Conservation (phyloP, 2,888 invertebrate genomes). For the Caenorhabditis panamensis region DNA sequence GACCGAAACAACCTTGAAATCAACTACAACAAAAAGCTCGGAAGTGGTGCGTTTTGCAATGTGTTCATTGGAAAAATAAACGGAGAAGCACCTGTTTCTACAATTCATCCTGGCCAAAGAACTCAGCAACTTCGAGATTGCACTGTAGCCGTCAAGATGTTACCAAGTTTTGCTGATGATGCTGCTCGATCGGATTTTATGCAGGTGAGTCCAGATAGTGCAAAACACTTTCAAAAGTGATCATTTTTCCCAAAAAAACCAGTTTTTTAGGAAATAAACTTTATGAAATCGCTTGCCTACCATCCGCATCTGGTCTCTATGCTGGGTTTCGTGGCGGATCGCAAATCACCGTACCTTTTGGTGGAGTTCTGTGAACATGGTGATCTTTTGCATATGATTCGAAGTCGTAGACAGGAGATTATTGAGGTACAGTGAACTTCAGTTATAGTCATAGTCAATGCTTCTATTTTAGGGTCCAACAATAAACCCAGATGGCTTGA, state of each 20-base stretch:
- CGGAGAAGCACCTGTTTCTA: slow-evolving; percentile 73
- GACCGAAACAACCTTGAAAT: slow-evolving; percentile 67
- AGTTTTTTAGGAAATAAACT: slow-evolving; percentile 74
- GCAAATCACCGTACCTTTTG: slow-evolving; percentile 71
- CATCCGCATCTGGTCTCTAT: slow-evolving; percentile 77
- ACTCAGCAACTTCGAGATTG: slow-evolving; percentile 68
- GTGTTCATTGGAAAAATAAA: slow-evolving; percentile 75
- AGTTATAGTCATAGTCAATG: too few species aligned
- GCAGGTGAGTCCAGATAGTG: slow-evolving; percentile 60
- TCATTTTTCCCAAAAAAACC: neutral
- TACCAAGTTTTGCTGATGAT: slow-evolving; percentile 78
- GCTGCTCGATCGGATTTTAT: slow-evolving; percentile 75
- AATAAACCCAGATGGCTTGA: slow-evolving; percentile 63
- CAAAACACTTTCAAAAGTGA: neutral
- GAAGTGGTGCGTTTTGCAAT: slow-evolving; percentile 77
- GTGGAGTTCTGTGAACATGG: slow-evolving; percentile 76
- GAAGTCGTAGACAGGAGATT: slow-evolving; percentile 67
- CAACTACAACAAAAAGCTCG: slow-evolving; percentile 75
- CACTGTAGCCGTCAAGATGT: slow-evolving; percentile 76
- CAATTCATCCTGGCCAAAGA: slow-evolving; percentile 66
- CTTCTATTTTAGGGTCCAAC: slow-evolving; percentile 58
- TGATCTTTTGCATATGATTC: slow-evolving; percentile 75
- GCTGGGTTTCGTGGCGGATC: slow-evolving; percentile 75
- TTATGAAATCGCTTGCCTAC: slow-evolving; percentile 78
- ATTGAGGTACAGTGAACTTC: slow-evolving; percentile 49